Conservation (phyloP, 1,140 invertebrate genomes). For the Periplaneta americana region DNA sequence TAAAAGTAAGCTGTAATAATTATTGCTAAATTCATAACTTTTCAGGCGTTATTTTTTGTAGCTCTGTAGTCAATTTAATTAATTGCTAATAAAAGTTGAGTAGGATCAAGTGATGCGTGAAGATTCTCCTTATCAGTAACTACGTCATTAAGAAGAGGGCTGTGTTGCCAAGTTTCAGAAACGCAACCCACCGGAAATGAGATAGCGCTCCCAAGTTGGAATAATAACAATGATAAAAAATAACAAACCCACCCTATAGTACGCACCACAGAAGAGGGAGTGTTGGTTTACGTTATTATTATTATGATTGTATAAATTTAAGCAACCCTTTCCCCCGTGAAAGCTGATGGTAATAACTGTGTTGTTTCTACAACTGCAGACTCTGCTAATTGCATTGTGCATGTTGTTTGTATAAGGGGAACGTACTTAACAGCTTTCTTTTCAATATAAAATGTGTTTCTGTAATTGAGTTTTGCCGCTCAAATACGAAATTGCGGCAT, state of each 20-base stretch:
- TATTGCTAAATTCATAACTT: too few relatives aligned
- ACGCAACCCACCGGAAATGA: background rate
- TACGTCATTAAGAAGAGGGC: background rate
- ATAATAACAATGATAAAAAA: background rate
- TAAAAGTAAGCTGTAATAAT: too few relatives aligned
- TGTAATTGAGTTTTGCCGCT: too few relatives aligned
- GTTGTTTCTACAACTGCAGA: background rate
- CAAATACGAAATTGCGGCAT: too few relatives aligned
- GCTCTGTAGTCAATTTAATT: background rate
- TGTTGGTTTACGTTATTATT: background rate
- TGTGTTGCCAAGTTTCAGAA: background rate
- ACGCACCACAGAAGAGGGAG: background rate
- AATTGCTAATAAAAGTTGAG: background rate
- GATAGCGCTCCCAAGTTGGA: background rate
- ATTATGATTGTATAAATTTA: background rate
- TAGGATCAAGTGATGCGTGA: background rate
- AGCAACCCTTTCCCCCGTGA: background rate
- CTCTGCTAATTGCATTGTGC: background rate
- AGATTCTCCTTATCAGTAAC: background rate
- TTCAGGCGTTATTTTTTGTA: background rate
- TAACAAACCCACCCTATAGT: background rate
- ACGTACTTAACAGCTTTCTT: background rate
- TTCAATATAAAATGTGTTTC: too few relatives aligned
- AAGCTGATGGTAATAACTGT: background rate
- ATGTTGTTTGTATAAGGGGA: background rate